Percentiles rank a stretch among this genome's conserved stretches.
phyloP scores from a whole-genome alignment of 2,797 vertebrate genomes.

The Sciurus carolinensis region DNA sequence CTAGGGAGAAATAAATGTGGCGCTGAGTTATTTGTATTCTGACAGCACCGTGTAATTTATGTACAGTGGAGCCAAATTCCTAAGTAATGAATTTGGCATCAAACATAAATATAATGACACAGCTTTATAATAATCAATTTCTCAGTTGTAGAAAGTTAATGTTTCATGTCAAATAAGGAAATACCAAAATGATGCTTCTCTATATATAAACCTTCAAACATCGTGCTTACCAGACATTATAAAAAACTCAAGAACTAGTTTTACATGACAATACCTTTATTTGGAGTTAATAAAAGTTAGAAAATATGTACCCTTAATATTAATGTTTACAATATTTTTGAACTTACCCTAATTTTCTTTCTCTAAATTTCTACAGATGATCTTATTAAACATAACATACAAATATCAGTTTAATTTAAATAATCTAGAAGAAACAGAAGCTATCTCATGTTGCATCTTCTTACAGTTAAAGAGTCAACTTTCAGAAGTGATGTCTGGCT shows the following conservation, averaged over 20 bases:
- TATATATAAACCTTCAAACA: conserved; percentile 48
- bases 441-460: background rate
- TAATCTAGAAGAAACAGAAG: conserved; percentile 48
- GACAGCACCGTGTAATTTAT: conserved; percentile 84
- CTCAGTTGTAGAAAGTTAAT: conserved; percentile 75
- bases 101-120: conserved; percentile 78
- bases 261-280: conserved; percentile 51
- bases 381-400: conserved; percentile 13
- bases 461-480: background rate
- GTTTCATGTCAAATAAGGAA: conserved; percentile 77
- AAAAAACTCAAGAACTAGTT: conserved; percentile 57
- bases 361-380: background rate
- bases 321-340: conserved; percentile 29
- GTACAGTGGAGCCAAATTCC: conserved; percentile 70
- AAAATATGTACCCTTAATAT: conserved; percentile 50
- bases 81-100: conserved; percentile 83
- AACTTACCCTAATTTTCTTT: conserved; percentile 31
- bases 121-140: conserved; percentile 79
- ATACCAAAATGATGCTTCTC: conserved; percentile 79
- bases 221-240: conserved; percentile 56
- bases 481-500: background rate
- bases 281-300: conserved; percentile 35
- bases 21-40: conserved; percentile 85
- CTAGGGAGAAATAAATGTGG: conserved; percentile 89
- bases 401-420: conserved; percentile 58